Conservation (phyloP, 2,113 vertebrate genomes). For the Lophius piscatorius region DNA sequence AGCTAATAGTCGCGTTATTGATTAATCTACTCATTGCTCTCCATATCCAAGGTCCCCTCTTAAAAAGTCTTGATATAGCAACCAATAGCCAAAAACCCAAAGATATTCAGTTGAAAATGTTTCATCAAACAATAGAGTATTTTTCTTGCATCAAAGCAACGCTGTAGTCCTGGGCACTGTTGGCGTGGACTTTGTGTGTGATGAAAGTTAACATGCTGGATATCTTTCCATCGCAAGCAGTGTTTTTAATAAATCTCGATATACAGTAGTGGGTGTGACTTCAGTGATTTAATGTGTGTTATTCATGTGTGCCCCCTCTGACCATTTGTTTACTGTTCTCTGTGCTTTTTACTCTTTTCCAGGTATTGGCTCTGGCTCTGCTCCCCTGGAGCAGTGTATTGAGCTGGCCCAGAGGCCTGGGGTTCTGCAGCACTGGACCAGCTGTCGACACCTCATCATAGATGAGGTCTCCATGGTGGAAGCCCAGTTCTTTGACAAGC, state of each 20-base stretch:
- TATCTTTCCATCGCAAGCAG: too few species aligned
- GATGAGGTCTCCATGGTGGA: conserved; percentile 99
- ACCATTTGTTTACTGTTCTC: not conserved
- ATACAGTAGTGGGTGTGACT: not conserved
- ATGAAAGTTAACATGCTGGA: too few species aligned
- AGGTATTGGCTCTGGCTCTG: conserved; percentile 94
- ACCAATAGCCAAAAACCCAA: too few species aligned
- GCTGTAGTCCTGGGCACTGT: too few species aligned
- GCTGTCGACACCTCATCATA: conserved; percentile 90
- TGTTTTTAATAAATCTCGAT: conserved; percentile 35
- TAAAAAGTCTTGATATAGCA: too few species aligned
- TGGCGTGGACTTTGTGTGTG: too few species aligned
- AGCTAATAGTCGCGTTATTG: too few species aligned
- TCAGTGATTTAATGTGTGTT: not conserved
- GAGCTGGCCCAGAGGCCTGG: conserved; percentile 89
- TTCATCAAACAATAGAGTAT: too few species aligned
- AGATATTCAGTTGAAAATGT: too few species aligned
- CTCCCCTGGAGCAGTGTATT: conserved; percentile 89
- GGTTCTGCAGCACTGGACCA: conserved; percentile 90
- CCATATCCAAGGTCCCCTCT: too few species aligned
- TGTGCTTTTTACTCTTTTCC: not conserved
- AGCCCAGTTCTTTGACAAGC: conserved; percentile 92
- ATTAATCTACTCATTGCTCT: too few species aligned
- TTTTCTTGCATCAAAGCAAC: too few species aligned
- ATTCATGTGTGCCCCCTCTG: conserved; percentile 13